Evolutionary conservation across 1,140 invertebrate species (phyloP).

Genomic region (Anastrepha obliqua): DNA sequence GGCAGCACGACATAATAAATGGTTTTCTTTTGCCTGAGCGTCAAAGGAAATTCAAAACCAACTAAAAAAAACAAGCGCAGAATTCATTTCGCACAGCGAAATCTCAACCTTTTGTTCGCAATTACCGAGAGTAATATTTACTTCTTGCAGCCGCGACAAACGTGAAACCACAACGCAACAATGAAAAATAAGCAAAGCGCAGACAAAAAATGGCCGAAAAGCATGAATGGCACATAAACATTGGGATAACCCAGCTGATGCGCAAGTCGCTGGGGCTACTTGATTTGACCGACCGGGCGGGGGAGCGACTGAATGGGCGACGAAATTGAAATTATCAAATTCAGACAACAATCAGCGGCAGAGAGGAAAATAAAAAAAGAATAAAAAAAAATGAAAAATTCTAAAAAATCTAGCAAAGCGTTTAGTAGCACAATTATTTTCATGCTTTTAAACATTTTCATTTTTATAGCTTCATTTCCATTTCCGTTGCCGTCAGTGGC

Average conservation of each 20-base stretch:
- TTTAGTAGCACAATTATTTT: conserved; percentile 41
- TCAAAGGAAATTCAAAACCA: not conserved
- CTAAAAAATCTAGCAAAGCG: not conserved
- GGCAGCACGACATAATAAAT: not conserved
- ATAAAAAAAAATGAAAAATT: not conserved
- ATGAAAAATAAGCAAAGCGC: not conserved
- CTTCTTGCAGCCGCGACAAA: not conserved
- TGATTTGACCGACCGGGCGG: too few species aligned
- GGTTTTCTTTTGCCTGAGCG: not conserved
- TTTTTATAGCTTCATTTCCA: conserved; percentile 27
- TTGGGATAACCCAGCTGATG: conserved; percentile 31
- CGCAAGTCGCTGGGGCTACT: not conserved
- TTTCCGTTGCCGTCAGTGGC: conserved; percentile 13
- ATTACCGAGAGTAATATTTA: conserved; percentile 20
- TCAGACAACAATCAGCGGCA: not conserved
- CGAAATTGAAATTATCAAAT: not conserved
- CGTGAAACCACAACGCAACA: conserved; percentile 18
- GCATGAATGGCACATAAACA: conserved; percentile 1
- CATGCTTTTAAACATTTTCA: conserved; percentile 17
- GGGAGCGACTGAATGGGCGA: not conserved
- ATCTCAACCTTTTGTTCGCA: conserved; percentile 27
- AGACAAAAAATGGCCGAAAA: not conserved
- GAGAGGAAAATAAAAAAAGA: not conserved
- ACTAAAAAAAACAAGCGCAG: not conserved
- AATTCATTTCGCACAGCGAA: not conserved